Base-by-base conservation (phyloP, 64 coral and sea anemone genomes). In the Pachyseris speciosa region DNA sequence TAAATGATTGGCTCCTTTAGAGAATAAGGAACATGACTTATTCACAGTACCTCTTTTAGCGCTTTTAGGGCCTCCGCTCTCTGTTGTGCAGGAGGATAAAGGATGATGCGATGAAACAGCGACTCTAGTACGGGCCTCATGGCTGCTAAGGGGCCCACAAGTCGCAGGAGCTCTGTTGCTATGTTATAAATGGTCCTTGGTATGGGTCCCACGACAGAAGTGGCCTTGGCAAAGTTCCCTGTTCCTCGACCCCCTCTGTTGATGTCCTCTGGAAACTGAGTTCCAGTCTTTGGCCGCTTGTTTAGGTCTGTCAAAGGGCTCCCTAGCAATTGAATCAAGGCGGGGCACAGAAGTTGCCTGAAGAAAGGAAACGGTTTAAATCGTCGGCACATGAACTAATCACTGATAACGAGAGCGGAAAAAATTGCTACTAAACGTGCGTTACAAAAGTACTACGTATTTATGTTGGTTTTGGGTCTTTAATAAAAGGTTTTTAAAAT, bases 41-140 rank as follows among this genome's bases (percentile, higher is more conserved):
- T 39, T 30, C 43, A 57, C 19, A 22, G 8, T 95, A 98, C 96
- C 89, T 98, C 96, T 89, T 98, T 95, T n/a, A 98, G 43, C 36
- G 92, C 96, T 70, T 92, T 98, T 20, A 98, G 88, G 39, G 96
- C 96, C 65, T 98, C 96, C 45, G 93, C 87, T 47, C 96, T 94
- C 31, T 98, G 96, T 42, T 98, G 90, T 27, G 93, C 87, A 9
- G 96, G 96, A 20, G 96, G 96, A 86, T 98, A 98, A 29, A 98
- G 85, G 53, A 98, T 98, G 47, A 98, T 98, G 31, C 96, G 96
- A 85, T 98, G 96, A 84, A 98, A 98, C 43, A 98, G 40, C 9
- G 96, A 98, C 16, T 98, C 96, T 52, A 98, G 71, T 7, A 98
- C 96, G 30, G 96, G 96, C 30, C 96, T 92, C 93, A 98, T 95